Evolutionary conservation across 2,888 invertebrate genomes (phyloP).

Genomic region (Spisula solida): DNA sequence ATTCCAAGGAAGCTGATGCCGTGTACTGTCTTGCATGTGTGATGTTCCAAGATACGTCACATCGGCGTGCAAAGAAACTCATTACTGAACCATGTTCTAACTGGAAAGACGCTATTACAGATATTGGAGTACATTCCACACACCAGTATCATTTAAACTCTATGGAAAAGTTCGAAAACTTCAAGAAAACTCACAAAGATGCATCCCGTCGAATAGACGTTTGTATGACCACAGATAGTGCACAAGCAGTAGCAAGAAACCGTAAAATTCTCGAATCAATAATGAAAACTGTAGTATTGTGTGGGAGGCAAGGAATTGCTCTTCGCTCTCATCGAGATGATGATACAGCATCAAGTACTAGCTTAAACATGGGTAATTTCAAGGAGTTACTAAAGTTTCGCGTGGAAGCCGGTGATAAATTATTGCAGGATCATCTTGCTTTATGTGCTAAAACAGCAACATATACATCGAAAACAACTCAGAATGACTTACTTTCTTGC

Average conservation of each 20-base stretch:
- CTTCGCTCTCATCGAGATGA: constrained; percentile 57
- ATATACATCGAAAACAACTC: constrained; percentile 64
- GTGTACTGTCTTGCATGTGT: constrained; percentile 61
- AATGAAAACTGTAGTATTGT: constrained; percentile 45
- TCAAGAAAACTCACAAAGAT: constrained; percentile 34
- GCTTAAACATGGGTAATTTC: constrained; percentile 55
- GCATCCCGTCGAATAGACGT: constrained; percentile 47
- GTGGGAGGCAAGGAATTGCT: constrained; percentile 56
- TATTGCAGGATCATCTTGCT: constrained; percentile 46
- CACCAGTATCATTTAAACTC: constrained; percentile 47
- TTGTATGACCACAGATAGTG: neutral
- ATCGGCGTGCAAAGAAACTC: constrained; percentile 39
- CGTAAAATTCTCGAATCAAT: constrained; percentile 50
- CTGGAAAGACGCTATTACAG: constrained; percentile 66
- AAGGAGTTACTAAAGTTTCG: constrained; percentile 52
- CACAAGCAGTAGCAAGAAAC: constrained; percentile 42
- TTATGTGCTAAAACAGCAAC: constrained; percentile 57
- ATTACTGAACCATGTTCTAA: constrained; percentile 56
- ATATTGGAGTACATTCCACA: constrained; percentile 52
- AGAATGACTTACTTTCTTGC: constrained; percentile 63
- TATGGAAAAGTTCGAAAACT: constrained; percentile 39
- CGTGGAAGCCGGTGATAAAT: constrained; percentile 39
- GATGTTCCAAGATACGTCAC: constrained; percentile 43
- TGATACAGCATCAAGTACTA: constrained; percentile 28
- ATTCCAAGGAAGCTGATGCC: constrained; percentile 54